Base-by-base conservation (phyloP, 2,888 invertebrate species). In the Sphaerophoria rueppellii region DNA sequence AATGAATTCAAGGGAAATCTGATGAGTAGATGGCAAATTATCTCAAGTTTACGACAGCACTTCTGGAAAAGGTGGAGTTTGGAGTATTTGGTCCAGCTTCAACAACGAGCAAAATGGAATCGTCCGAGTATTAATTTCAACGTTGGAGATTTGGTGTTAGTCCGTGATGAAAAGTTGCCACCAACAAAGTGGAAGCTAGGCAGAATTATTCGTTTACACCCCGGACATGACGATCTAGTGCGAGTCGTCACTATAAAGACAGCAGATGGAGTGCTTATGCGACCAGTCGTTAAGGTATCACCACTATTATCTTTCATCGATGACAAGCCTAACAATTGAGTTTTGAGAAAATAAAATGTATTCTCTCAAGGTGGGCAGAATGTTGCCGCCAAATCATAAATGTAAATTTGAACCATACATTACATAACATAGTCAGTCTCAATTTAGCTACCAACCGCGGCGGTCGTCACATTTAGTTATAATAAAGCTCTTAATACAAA, bases 51-150 rank as follows among this genome's bases (percentile, higher is more conserved):
- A 11, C 32, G 58, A 14, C 76, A 69, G 58, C 67, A 76, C n/a
- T 67, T 76, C 32, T 76, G 69, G 67, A n/a, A 40, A 34, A 67
- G 69, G 35, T 67, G 69, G 67, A 67, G 76, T n/a, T 37, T 32
- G 37, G 76, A 76, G 16, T 76, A 77, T 35, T 5, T 77, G 3
- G 24, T 58, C 1, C 52, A 63, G 40, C 46, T 78, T 11, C 72
- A 78, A 40, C 57, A 72, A 16, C 72, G 78, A 0, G n/a, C 50
- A 0, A 78, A 57, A 11, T 78, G 71, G 55, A 52, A 16, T 24
- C 52, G 52, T 7, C 0, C 34, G 2, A 43, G 43, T 11, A 4
- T 16, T 11, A 67, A 67, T 11, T 6, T 48, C 14, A 69, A 69
- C 1, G 6, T 69, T 34, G 67, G 67, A 0, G 75, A 75, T 48